These are phyloP conservation scores for Oligia latruncula DNA, from an alignment of 2,888 invertebrate genomes.

Conservation along the genomic window DNA sequence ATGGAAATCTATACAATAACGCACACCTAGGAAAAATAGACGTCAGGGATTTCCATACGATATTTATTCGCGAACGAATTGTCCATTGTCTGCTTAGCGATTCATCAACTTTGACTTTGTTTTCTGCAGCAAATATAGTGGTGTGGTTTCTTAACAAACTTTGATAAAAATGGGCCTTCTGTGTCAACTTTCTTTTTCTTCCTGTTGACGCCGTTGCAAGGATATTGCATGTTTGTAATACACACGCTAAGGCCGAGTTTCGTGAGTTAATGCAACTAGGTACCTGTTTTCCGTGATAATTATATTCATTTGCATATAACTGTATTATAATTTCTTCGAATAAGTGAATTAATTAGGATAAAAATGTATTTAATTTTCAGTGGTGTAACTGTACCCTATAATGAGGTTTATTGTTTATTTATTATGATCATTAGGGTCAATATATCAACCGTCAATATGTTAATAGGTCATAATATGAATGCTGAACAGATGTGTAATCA, in stretches of 20 bases:
- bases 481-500: constrained; percentile 30
- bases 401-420: constrained; percentile 47
- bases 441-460: constrained; percentile 29
- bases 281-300: constrained; percentile 56
- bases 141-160: neutral
- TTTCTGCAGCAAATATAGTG: too few relatives aligned
- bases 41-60: too few relatives aligned
- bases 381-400: constrained; percentile 31
- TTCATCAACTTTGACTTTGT: too few relatives aligned
- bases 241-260: constrained; percentile 51
- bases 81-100: too few relatives aligned
- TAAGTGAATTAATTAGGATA: constrained; percentile 46
- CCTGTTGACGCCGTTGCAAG: constrained; percentile 70
- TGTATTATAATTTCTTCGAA: constrained; percentile 52
- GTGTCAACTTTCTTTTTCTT: constrained; percentile 3
- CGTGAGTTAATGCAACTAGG: constrained; percentile 50
- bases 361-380: constrained; percentile 38
- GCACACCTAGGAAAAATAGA: too few relatives aligned
- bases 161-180: constrained; percentile 17
- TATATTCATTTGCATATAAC: constrained; percentile 56
- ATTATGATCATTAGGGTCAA: constrained; percentile 32
- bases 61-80: too few relatives aligned
- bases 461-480: constrained; percentile 34
- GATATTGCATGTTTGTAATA: constrained; percentile 64
- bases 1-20: too few relatives aligned